Percentiles rank a stretch among this genome's conserved stretches.
These are phyloP conservation scores for Crotalus helleri DNA, from an alignment of 2,113 vertebrate species.

Conservation along the genomic window DNA sequence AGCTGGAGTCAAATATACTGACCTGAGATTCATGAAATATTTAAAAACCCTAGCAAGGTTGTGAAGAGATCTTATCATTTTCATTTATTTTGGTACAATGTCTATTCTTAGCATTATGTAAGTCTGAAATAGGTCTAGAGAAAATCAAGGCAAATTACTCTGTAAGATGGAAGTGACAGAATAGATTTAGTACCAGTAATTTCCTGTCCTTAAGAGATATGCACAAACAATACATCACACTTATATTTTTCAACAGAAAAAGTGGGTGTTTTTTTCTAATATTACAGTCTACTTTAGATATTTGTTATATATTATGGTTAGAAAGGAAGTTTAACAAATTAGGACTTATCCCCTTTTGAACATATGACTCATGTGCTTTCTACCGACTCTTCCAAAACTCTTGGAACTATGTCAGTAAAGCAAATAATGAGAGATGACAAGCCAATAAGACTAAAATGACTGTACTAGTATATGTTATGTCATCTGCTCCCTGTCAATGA, in stretches of 20 bases:
- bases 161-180: constrained; percentile 28
- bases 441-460: neutral
- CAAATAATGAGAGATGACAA: neutral
- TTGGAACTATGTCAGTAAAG: neutral
- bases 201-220: neutral
- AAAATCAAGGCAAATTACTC: neutral
- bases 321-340: constrained; percentile 21
- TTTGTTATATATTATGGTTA: neutral
- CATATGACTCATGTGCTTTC: neutral
- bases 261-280: neutral
- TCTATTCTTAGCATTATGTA: neutral
- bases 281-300: neutral
- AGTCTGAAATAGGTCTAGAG: neutral
- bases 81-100: neutral
- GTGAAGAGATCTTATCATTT: neutral
- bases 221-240: neutral
- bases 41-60: neutral
- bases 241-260: neutral
- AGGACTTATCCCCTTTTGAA: neutral
- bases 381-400: neutral
- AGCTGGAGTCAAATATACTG: constrained; percentile 13
- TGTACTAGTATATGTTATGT: neutral
- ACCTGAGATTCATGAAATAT: neutral
- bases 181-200: neutral
- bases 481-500: neutral